These are phyloP conservation scores for Brachionus angularis DNA, from an alignment of 1,140 invertebrate genomes.

Conservation along the genomic window DNA sequence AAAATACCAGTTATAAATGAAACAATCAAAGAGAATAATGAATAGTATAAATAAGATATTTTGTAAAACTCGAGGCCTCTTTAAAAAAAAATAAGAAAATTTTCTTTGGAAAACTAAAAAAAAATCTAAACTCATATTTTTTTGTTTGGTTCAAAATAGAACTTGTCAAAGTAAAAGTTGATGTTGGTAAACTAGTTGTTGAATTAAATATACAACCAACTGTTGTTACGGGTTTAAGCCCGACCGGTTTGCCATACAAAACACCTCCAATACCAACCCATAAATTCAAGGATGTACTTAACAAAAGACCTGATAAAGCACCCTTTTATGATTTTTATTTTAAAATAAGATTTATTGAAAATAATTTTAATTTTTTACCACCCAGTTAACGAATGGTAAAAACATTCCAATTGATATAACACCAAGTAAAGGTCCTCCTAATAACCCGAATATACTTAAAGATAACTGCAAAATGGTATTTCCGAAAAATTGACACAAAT, in stretches of 20 bases:
- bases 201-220: slow-evolving; percentile 7
- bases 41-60: slow-evolving; percentile 37
- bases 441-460: slow-evolving; percentile 52
- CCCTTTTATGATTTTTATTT: neutral
- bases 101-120: too few relatives aligned
- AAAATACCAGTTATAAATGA: neutral
- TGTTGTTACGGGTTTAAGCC: slow-evolving; percentile 7
- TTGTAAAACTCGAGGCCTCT: slow-evolving; percentile 10
- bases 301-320: neutral
- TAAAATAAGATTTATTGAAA: neutral
- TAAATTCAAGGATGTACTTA: slow-evolving; percentile 6
- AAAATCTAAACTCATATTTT: too few relatives aligned
- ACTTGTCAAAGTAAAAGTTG: too few relatives aligned
- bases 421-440: slow-evolving; percentile 57
- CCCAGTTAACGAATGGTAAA: slow-evolving; percentile 74
- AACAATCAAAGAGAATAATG: slow-evolving; percentile 10
- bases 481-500: slow-evolving; percentile 48
- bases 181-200: neutral
- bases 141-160: too few relatives aligned
- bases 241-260: slow-evolving; percentile 1
- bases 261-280: slow-evolving; percentile 25
- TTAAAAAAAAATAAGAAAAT: neutral
- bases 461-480: slow-evolving; percentile 50
- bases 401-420: slow-evolving; percentile 82
- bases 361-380: slow-evolving; percentile 59